phyloP scores from a whole-genome alignment of 2,797 vertebrate genomes.

The Artibeus lituratus region DNA sequence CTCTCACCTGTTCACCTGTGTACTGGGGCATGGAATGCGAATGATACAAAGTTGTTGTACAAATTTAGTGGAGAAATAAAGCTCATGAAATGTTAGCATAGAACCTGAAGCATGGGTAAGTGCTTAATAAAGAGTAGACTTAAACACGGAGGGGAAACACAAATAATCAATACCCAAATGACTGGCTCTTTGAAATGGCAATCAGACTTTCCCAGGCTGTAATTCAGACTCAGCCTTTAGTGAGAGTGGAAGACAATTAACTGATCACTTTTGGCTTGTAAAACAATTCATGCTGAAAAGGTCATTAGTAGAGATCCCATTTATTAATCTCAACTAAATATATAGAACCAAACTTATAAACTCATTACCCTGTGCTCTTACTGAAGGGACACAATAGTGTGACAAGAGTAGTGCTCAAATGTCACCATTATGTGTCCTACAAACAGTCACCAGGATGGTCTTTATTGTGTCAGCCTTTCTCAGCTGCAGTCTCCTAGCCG shows the following conservation, averaged over 20 bases:
- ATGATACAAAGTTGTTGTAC: neutral
- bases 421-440: neutral
- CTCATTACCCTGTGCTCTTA: neutral
- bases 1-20: neutral
- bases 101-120: neutral
- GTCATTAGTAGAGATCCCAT: neutral
- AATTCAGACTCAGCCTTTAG: neutral
- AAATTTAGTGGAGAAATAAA: slow-evolving; percentile 2
- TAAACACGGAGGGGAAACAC: neutral
- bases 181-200: neutral
- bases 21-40: neutral
- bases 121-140: neutral
- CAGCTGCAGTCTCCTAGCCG: neutral
- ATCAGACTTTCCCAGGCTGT: neutral
- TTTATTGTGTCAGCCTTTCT: neutral
- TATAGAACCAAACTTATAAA: neutral
- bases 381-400: neutral
- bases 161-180: neutral
- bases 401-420: neutral
- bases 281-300: neutral
- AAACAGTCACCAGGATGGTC: neutral
- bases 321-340: slow-evolving; percentile 21
- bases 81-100: neutral
- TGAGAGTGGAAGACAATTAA: neutral
- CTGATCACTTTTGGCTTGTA: neutral